These are phyloP conservation scores for Nesogale talazaci DNA, from an alignment of 2,113 vertebrate genomes.

Conservation along the genomic window DNA sequence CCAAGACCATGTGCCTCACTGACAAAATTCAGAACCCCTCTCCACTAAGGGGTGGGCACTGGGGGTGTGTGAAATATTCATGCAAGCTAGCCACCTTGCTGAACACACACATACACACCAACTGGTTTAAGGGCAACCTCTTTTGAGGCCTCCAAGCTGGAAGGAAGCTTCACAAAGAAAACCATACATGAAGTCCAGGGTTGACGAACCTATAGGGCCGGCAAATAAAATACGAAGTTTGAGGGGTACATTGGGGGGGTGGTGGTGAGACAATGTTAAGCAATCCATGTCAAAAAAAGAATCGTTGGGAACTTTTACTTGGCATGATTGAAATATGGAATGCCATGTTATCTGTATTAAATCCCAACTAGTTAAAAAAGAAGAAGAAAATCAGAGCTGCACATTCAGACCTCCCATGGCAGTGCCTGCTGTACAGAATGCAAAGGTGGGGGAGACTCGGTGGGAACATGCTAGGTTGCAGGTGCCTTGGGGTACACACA, in stretches of 20 bases:
- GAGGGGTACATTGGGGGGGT: too few relatives aligned
- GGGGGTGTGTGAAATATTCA: neutral
- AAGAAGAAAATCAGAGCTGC: neutral
- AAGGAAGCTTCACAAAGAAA: neutral
- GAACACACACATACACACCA: too few relatives aligned
- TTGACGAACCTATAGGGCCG: too few relatives aligned
- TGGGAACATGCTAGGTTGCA: fast-evolving
- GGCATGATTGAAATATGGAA: too few relatives aligned
- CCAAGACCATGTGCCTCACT: neutral
- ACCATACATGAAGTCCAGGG: too few relatives aligned
- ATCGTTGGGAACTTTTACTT: too few relatives aligned
- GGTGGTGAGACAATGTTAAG: too few relatives aligned
- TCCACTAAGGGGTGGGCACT: neutral
- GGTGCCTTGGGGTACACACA: neutral
- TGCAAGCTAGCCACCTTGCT: neutral
- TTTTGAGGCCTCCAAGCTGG: neutral
- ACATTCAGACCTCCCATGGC: neutral
- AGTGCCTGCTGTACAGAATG: neutral
- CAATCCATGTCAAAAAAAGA: too few relatives aligned
- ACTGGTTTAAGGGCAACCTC: neutral
- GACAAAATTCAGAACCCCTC: neutral
- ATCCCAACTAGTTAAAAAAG: too few relatives aligned
- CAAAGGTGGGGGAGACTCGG: neutral
- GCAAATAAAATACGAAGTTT: too few relatives aligned
- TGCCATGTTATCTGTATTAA: too few relatives aligned